Conservation (phyloP, 1,140 invertebrate species). For the Chionoecetes opilio region DNA sequence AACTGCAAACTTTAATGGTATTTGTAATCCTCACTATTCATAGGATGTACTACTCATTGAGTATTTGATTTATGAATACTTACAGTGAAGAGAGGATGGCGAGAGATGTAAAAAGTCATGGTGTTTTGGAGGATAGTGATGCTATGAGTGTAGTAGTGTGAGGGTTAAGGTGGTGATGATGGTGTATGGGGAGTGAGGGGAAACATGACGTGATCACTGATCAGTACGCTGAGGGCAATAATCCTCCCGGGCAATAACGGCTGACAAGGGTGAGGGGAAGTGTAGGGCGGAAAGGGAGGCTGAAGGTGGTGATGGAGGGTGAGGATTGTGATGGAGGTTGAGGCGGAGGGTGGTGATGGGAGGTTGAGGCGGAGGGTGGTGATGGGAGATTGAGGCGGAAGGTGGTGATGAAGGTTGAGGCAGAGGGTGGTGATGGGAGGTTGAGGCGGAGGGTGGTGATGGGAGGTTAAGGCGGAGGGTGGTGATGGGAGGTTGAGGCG, state of each 20-base stretch:
- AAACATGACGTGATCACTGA: not conserved
- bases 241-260: not conserved
- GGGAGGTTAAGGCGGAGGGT: no score
- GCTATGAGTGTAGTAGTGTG: not conserved
- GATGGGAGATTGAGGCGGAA: not conserved
- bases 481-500: no score
- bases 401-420: not conserved
- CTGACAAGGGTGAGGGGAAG: slow-evolving; percentile 14
- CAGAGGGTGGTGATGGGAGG: not conserved
- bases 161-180: not conserved
- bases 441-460: no score
- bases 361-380: not conserved
- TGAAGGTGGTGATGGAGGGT: not conserved
- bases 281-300: not conserved
- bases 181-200: not conserved
- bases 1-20: no score
- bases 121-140: no score
- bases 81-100: no score
- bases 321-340: not conserved
- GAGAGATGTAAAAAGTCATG: no score
- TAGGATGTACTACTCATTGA: no score
- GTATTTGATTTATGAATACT: no score
- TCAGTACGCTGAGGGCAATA: not conserved
- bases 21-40: no score
- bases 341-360: not conserved